These are phyloP conservation scores for Lota lota DNA, from an alignment of 2,113 vertebrate species.

Conservation along the genomic window DNA sequence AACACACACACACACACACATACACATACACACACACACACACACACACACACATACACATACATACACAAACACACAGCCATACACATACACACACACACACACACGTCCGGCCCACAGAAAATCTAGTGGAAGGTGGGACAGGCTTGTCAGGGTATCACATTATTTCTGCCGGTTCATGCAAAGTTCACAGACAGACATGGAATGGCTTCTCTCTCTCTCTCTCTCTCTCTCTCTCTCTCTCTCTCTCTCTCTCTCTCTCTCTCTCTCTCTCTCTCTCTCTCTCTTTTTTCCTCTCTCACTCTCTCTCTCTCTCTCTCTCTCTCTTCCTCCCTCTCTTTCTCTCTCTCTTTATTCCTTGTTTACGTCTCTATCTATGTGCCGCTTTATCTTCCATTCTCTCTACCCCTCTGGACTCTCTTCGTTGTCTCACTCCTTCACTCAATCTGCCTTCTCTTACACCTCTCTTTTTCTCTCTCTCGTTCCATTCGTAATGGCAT, in stretches of 20 bases:
- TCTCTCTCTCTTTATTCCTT: not conserved
- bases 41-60: constrained; percentile 26
- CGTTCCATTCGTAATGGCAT: not conserved
- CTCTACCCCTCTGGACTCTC: not conserved
- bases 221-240: constrained; percentile 22
- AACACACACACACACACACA: constrained; percentile 72
- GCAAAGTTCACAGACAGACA: constrained; percentile 98
- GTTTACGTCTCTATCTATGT: not conserved
- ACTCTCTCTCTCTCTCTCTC: not conserved
- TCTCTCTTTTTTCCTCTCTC: not conserved
- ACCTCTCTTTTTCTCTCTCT: constrained; percentile 10
- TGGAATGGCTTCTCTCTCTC: constrained; percentile 77
- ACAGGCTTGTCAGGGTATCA: constrained; percentile 95
- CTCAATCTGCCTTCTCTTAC: not conserved
- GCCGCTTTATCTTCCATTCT: not conserved
- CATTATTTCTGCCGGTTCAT: constrained; percentile 98
- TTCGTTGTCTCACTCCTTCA: not conserved
- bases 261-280: constrained; percentile 1
- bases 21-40: constrained; percentile 28
- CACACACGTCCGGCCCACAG: constrained; percentile 71
- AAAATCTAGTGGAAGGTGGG: constrained; percentile 99
- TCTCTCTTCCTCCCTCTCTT: not conserved
- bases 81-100: constrained; percentile 41
- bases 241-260: constrained; percentile 27
- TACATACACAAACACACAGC: constrained; percentile 1